These are phyloP conservation scores for Cremastinae sp. DNA, from an alignment of 2,888 invertebrate species.

Conservation along the genomic window DNA sequence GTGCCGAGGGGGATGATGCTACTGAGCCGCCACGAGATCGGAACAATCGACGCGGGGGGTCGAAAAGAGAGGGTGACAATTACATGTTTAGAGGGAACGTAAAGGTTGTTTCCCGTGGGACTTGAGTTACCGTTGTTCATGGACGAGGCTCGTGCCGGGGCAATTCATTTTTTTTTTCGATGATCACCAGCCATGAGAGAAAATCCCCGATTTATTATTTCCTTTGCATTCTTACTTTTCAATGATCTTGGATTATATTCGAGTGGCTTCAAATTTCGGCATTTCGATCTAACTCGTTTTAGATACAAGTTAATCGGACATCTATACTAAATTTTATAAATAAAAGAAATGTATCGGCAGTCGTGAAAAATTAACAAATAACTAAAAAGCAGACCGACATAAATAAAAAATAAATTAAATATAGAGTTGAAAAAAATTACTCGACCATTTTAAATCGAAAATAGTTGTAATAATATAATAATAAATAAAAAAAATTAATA, in stretches of 20 bases:
- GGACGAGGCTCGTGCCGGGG: constrained; percentile 71
- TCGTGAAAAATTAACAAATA: too few relatives aligned
- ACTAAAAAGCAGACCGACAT: too few relatives aligned
- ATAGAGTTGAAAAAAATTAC: too few relatives aligned
- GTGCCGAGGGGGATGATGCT: constrained; percentile 48
- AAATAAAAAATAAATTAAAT: too few relatives aligned
- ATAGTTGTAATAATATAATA: too few relatives aligned
- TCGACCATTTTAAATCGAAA: too few relatives aligned
- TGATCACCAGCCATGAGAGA: constrained; percentile 62
- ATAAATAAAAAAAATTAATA: too few relatives aligned
- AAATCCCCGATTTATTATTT: constrained; percentile 62
- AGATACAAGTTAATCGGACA: too few relatives aligned
- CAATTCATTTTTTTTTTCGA: constrained; percentile 69
- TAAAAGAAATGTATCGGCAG: too few relatives aligned
- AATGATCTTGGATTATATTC: constrained; percentile 40
- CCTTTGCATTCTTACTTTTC: constrained; percentile 46
- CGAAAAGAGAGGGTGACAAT: constrained; percentile 73
- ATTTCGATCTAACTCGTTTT: too few relatives aligned
- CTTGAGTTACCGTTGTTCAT: constrained; percentile 65
- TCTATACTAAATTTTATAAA: too few relatives aligned
- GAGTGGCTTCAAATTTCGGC: too few relatives aligned
- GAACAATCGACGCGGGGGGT: constrained; percentile 46
- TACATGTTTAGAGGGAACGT: constrained; percentile 75
- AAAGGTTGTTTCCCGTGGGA: constrained; percentile 74
- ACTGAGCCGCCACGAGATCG: constrained; percentile 50